phyloP scores from a whole-genome alignment of 2,113 vertebrate genomes.

The Chroicocephalus ridibundus region DNA sequence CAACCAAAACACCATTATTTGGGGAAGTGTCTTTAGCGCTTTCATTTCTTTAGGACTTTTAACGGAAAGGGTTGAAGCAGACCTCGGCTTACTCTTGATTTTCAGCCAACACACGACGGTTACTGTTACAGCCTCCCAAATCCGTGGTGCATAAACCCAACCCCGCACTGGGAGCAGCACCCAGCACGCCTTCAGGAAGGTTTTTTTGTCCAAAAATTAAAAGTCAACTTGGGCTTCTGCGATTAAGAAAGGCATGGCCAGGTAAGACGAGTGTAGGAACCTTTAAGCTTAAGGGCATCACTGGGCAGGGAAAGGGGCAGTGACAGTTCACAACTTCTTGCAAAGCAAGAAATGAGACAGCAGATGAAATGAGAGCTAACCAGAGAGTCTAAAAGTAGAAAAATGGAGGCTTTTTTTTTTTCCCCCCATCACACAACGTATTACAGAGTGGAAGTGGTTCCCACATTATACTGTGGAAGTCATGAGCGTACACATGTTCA shows the following conservation, averaged over 20 bases:
- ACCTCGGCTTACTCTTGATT: not conserved
- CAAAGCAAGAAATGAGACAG: not conserved
- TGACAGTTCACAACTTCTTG: not conserved
- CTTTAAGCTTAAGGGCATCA: not conserved
- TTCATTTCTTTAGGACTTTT: not conserved
- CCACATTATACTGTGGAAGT: not conserved
- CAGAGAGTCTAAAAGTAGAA: not conserved
- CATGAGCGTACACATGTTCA: not conserved
- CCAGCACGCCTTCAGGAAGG: not conserved
- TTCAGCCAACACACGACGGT: accelerated
- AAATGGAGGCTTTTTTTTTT: not conserved
- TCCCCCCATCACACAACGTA: not conserved
- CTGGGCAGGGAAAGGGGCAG: accelerated
- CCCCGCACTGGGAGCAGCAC: not conserved
- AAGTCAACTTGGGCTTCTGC: not conserved
- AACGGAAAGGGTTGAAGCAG: not conserved
- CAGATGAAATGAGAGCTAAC: not conserved
- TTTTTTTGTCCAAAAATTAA: not conserved
- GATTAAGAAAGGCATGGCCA: not conserved
- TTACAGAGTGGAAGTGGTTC: not conserved
- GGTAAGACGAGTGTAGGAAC: not conserved
- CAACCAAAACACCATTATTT: not conserved
- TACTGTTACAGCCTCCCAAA: not conserved
- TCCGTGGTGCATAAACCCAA: accelerated
- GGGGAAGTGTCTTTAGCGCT: not conserved